phyloP scores from a whole-genome alignment of 2,888 invertebrate genomes.

The Labia minor region DNA sequence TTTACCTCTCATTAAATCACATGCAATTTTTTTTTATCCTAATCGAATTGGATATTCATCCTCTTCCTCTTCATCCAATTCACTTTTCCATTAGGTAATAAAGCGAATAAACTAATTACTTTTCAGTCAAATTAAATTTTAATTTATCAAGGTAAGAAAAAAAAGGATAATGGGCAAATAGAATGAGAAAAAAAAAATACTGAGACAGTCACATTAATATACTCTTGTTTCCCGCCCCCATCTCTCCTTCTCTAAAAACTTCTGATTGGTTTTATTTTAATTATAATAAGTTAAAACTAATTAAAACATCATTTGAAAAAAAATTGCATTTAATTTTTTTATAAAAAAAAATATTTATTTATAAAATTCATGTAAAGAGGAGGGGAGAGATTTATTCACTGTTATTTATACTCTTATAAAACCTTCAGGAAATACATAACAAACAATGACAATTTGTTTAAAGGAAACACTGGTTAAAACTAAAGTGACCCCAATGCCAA shows the following conservation, averaged over 20 bases:
- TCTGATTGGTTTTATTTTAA: neutral
- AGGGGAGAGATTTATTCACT: too few relatives aligned
- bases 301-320: neutral
- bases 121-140: neutral
- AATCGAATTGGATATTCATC: neutral
- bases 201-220: neutral
- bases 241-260: too few relatives aligned
- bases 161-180: neutral
- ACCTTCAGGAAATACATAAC: too few relatives aligned
- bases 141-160: neutral
- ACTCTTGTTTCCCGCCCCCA: too few relatives aligned
- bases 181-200: neutral
- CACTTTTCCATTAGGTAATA: neutral
- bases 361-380: too few relatives aligned
- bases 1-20: neutral
- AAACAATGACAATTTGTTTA: too few relatives aligned
- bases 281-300: neutral
- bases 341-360: too few relatives aligned
- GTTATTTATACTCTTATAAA: too few relatives aligned
- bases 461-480: too few relatives aligned
- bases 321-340: neutral
- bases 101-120: neutral
- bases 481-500: too few relatives aligned
- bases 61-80: neutral
- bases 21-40: neutral